Evolutionary conservation across 2,888 invertebrate genomes (phyloP).

Genomic region (Chloroclystis v-ata): DNA sequence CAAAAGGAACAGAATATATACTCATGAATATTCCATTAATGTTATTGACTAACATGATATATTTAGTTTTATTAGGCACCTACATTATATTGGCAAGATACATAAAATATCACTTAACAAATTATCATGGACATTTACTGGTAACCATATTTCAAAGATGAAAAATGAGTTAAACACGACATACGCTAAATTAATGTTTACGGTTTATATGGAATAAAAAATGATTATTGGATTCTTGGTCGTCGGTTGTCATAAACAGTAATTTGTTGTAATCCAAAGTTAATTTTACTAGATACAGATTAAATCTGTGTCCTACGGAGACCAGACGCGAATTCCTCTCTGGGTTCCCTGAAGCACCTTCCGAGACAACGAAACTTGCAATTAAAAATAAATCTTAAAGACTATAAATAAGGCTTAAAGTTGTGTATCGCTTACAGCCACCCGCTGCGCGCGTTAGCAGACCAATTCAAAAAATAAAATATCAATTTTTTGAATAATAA

Average conservation of each 20-base stretch:
- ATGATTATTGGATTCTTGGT: constrained; percentile 6
- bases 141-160: constrained; percentile 9
- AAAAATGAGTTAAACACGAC: constrained; percentile 6
- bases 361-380: constrained; percentile 34
- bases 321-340: constrained; percentile 53
- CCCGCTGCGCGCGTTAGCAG: constrained; percentile 74
- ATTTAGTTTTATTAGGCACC: constrained; percentile 17
- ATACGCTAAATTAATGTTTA: background rate
- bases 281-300: constrained; percentile 47
- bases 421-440: constrained; percentile 36
- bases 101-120: constrained; percentile 36
- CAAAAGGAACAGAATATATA: constrained; percentile 6
- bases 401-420: constrained; percentile 37
- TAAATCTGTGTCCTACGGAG: constrained; percentile 59
- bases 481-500: constrained; percentile 75
- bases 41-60: constrained; percentile 11
- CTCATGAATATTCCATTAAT: constrained; percentile 19
- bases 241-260: constrained; percentile 13
- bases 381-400: constrained; percentile 40
- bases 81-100: constrained; percentile 20
- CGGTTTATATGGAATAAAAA: constrained; percentile 3
- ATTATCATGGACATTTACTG: constrained; percentile 30
- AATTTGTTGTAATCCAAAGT: constrained; percentile 15
- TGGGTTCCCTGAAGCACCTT: constrained; percentile 63
- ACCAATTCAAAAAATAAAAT: constrained; percentile 71